Evolutionary conservation across 2,888 invertebrate genomes (phyloP).

Genomic region (Lasioglossum figueresi): DNA sequence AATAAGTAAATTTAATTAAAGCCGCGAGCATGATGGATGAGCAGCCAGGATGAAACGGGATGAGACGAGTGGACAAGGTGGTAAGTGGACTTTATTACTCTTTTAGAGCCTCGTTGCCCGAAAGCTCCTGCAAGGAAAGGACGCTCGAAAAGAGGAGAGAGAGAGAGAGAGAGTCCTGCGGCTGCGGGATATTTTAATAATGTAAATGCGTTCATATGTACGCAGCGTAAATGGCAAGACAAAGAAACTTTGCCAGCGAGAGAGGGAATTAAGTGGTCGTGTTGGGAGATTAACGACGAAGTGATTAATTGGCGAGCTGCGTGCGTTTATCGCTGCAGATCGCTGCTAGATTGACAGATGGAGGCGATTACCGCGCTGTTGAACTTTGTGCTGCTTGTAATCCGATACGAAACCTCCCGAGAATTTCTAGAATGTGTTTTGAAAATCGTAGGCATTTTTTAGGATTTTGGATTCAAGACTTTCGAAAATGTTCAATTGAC

Average conservation of each 20-base stretch:
- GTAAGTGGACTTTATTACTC: slow-evolving; percentile 43
- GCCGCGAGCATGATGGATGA: slow-evolving; percentile 33
- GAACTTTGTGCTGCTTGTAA: not conserved
- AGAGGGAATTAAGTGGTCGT: slow-evolving; percentile 27
- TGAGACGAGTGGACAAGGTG: slow-evolving; percentile 33
- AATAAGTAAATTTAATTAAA: slow-evolving; percentile 50
- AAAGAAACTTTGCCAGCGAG: slow-evolving; percentile 26
- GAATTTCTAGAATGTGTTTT: not conserved
- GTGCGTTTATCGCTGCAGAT: not conserved
- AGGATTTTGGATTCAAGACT: too few species aligned
- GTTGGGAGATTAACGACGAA: slow-evolving; percentile 19
- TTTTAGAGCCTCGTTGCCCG: not conserved
- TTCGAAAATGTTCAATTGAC: too few species aligned
- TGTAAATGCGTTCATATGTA: slow-evolving; percentile 32
- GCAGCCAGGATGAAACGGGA: not conserved
- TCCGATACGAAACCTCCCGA: not conserved
- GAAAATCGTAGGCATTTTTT: not conserved
- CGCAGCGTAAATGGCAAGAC: slow-evolving; percentile 25
- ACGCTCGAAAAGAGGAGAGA: slow-evolving; percentile 8
- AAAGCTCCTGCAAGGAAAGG: not conserved
- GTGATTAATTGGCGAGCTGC: slow-evolving; percentile 47
- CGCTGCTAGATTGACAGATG: not conserved
- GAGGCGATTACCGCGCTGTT: not conserved
- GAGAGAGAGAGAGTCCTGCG: not conserved
- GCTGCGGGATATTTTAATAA: slow-evolving; percentile 23